Evolutionary conservation across 2,888 invertebrate genomes (phyloP), one percentile per base, ranked within the genome.

Genomic region (Tridacna crocea): DNA sequence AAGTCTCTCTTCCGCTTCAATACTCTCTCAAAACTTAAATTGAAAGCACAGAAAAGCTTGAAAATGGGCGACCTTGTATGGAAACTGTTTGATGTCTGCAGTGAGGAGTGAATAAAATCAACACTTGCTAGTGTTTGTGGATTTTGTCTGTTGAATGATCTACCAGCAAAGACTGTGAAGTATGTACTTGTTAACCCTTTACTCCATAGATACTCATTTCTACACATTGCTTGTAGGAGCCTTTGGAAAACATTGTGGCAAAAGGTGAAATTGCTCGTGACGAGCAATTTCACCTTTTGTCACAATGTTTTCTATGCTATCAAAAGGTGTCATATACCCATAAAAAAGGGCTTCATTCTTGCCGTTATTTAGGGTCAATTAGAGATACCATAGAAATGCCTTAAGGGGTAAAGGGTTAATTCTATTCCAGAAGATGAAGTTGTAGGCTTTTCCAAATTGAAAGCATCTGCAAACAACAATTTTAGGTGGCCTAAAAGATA

Each of bases 1-100:
- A 74, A 75, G 72, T 76, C 81, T 77, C 66, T 86, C 82, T 86
- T 83, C 83, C 83, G 74, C 77, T 76, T 77, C 72, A 75, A 74
- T 83, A 77, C 65, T 66, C 68, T 74, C 58, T 76, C 68, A 73
- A 46, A 82, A 65, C 68, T 75, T 36, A 72, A 47, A 36, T 72
- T 55, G 61, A 72, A 80, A 66, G 70, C 74, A 83, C 85, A 85
- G 36, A 36, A 82, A 85, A 82, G 76, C 65, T 60, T 46, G 66
- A 68, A 76, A 83, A 61, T 47, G 74, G 76, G 77, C 72, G 82
- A 78, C 77, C 80, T 82, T 73, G 74, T 80, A 79, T 76, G 70
- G 82, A 74, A 79, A 74, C 72, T 66, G 68, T 77, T 77, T 74
- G 74, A 74, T 61, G 61, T 74, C 22, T 22, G n/a, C 46, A 27